Conservation (phyloP, 1,140 invertebrate genomes). For the Nylanderia fulva region DNA sequence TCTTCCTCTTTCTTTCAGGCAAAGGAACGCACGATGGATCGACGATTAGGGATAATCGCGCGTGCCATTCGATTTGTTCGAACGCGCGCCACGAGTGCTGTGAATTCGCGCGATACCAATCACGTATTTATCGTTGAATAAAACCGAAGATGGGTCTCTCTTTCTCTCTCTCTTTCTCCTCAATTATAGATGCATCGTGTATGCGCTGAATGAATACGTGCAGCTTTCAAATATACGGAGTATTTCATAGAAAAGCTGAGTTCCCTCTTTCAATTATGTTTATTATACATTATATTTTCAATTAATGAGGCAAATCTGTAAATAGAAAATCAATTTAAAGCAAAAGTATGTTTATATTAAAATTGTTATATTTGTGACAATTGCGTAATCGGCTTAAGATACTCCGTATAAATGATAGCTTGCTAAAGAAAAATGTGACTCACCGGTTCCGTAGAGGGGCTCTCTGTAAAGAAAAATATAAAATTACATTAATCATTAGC, state of each 20-base stretch:
- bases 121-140: constrained; percentile 48
- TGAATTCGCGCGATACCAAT: constrained; percentile 50
- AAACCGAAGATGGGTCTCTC: not conserved
- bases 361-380: not conserved
- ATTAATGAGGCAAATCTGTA: not conserved
- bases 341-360: too few relatives aligned
- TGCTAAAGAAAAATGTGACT: not conserved
- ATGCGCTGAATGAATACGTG: not conserved
- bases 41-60: constrained; percentile 56
- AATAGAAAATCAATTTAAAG: not conserved
- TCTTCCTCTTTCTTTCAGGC: not conserved
- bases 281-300: too few relatives aligned
- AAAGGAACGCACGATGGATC: constrained; percentile 33
- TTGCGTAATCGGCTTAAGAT: not conserved
- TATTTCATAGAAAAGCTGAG: not conserved
- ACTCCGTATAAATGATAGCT: not conserved
- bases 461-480: too few relatives aligned
- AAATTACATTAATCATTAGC: too few relatives aligned
- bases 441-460: too few relatives aligned
- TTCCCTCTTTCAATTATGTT: not conserved
- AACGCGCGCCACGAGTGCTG: not conserved
- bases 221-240: not conserved
- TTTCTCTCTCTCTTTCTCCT: too few relatives aligned
- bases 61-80: constrained; percentile 38
- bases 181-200: not conserved